phyloP scores from a whole-genome alignment of 2,113 vertebrate genomes.

The Tenebrosternarchus preto region DNA sequence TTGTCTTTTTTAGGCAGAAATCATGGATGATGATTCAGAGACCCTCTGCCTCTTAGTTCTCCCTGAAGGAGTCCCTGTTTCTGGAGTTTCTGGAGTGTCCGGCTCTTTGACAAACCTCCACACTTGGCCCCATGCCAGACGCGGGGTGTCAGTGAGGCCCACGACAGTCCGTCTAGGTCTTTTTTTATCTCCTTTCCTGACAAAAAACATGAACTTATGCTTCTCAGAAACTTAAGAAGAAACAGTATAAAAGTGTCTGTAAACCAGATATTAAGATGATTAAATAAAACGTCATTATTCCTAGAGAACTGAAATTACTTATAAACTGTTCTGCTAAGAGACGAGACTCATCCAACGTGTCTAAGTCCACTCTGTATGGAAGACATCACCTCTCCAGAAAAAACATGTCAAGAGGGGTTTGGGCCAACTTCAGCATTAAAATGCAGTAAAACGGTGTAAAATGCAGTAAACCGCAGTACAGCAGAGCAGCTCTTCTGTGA shows the following conservation, averaged over 20 bases:
- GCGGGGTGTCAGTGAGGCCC: not conserved
- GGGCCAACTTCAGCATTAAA: too few species aligned
- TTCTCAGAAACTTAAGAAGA: too few species aligned
- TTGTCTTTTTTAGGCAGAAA: not conserved
- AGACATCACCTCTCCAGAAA: not conserved
- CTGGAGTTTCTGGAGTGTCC: conserved; percentile 2
- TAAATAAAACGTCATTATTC: not conserved
- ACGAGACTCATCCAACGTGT: not conserved
- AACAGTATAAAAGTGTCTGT: too few species aligned
- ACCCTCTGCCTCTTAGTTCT: not conserved
- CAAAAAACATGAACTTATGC: not conserved
- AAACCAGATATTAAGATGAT: too few species aligned
- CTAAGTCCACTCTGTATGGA: not conserved
- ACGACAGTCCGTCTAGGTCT: not conserved
- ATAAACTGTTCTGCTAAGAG: not conserved
- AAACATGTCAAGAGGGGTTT: not conserved
- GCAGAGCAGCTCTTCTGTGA: conserved; percentile 58
- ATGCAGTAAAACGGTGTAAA: too few species aligned
- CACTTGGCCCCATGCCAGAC: conserved; percentile 1
- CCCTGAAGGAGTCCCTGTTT: not conserved
- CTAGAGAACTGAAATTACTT: not conserved
- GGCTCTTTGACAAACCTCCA: conserved; percentile 3
- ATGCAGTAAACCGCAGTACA: too few species aligned
- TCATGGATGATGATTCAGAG: not conserved
- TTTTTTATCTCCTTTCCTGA: not conserved